phyloP scores from a whole-genome alignment of 2,888 invertebrate genomes.

The Pomacea canaliculata region DNA sequence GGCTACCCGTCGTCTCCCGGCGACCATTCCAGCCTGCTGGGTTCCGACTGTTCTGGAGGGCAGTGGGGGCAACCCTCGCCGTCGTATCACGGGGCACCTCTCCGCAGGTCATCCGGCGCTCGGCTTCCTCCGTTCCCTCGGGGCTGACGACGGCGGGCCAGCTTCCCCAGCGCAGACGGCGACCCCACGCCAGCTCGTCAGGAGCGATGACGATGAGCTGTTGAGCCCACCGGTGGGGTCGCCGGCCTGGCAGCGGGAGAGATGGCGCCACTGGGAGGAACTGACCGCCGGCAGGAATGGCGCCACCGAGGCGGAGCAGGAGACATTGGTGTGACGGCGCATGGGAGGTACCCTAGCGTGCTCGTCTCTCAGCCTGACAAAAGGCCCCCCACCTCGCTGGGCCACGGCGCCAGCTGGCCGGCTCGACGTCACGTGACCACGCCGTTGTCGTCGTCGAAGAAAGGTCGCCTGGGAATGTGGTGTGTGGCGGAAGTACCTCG shows the following conservation, averaged over 20 bases:
- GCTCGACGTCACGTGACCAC: background rate
- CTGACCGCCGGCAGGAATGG: slow-evolving; percentile 51
- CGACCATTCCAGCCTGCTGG: slow-evolving; percentile 37
- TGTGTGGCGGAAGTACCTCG: no score
- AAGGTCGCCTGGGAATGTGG: background rate
- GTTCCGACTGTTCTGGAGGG: slow-evolving; percentile 36
- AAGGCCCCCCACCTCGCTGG: background rate
- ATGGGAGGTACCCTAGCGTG: background rate
- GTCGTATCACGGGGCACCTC: slow-evolving; percentile 45
- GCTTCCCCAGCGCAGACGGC: background rate
- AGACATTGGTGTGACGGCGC: slow-evolving; percentile 59
- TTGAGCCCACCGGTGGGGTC: slow-evolving; percentile 39
- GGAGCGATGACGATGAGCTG: slow-evolving; percentile 7
- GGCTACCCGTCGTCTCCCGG: slow-evolving; percentile 35
- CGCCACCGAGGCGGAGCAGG: slow-evolving; percentile 58
- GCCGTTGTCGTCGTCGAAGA: background rate
- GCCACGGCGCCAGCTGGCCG: background rate
- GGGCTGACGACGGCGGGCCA: background rate
- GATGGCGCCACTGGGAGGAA: slow-evolving; percentile 64
- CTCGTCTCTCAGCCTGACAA: no score
- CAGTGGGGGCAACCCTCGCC: slow-evolving; percentile 43
- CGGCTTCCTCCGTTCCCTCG: slow-evolving; percentile 9
- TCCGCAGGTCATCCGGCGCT: slow-evolving; percentile 36
- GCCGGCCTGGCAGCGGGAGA: slow-evolving; percentile 59
- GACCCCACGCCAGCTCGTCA: background rate